Percentiles rank a stretch among this genome's conserved stretches.
These are phyloP conservation scores for Prunella fulvescens DNA, from an alignment of 2,113 vertebrate genomes.

Conservation along the genomic window DNA sequence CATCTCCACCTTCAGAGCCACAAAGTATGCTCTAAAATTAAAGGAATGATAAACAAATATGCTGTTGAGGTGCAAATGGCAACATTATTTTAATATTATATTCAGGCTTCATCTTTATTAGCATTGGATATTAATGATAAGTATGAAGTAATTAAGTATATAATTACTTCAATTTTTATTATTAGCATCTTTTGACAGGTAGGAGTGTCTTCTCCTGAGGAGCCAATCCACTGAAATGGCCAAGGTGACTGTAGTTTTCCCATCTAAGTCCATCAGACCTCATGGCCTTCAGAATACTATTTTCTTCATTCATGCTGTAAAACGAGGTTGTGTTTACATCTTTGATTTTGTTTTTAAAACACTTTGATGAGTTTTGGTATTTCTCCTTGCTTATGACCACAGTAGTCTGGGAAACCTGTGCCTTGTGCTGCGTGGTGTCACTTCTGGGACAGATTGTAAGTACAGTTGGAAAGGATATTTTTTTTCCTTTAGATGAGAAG, in stretches of 20 bases:
- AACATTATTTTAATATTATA: not conserved
- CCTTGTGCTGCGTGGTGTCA: not conserved
- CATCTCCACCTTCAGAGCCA: not conserved
- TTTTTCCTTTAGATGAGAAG: not conserved
- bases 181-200: not conserved
- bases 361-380: not conserved
- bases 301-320: not conserved
- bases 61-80: not conserved
- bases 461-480: not conserved
- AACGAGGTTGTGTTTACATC: not conserved
- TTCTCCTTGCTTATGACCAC: not conserved
- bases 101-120: slow-evolving; percentile 8
- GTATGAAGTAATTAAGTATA: not conserved
- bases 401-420: not conserved
- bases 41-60: not conserved
- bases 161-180: slow-evolving; percentile 9
- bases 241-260: not conserved
- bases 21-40: not conserved
- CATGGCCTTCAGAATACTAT: not conserved
- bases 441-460: not conserved
- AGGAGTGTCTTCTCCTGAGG: not conserved
- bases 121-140: slow-evolving; percentile 17
- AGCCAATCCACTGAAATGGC: not conserved
- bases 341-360: not conserved
- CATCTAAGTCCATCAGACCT: not conserved